Evolutionary conservation across 2,888 invertebrate species (phyloP), one percentile per base, ranked within the genome.

Genomic region (Ryuthela nishihirai): DNA sequence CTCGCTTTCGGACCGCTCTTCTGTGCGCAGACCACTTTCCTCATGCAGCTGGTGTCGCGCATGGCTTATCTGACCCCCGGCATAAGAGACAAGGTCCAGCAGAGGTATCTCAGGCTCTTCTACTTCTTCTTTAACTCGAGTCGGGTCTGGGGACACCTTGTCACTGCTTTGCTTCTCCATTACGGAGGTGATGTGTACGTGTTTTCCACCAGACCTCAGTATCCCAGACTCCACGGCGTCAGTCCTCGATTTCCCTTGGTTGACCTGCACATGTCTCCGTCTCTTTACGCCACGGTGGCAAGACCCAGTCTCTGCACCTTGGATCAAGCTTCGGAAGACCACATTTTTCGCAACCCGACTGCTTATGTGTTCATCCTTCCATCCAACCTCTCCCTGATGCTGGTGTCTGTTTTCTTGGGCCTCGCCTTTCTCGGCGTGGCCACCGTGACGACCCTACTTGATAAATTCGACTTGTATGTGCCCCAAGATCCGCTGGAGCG

Each of bases 401-500:
- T 62, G 29, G 53, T 62, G 10, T 49, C 52, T 15, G 54, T 58
- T 32, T 59, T 44, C 24, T 43, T 62, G 12, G 62, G 62, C 4
- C 29, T 62, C 6, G 62, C 58, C 6, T 55, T 62, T 39, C 23
- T 59, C 4, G 62, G 62, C 23, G 44, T 62, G 36, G 62, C 62
- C 2, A 54, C 47, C 7, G 62, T 54, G 1, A 62, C 62, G 7
- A 59, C 58, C 4, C 44, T 65, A 4, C 32, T 65, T 39, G 54
- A 65, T 39, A 63, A 60, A 44, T 63, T 64, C 23, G 64, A 66
- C 18, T 25, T 65, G 23, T 59, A 56, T 32, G 56, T 59, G 7
- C 52, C 54, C 4, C 64, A 65, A 39, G 64, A 64, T 39, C 64
- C 65, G 23, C 32, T 65, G 23, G 65, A 65, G 29, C 55, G 60